A percentile compares a stretch with the other conserved stretches of the same genome.
These are phyloP conservation scores for Trissonchulus latispiculum DNA, from an alignment of 2,888 invertebrate species.

Conservation along the genomic window DNA sequence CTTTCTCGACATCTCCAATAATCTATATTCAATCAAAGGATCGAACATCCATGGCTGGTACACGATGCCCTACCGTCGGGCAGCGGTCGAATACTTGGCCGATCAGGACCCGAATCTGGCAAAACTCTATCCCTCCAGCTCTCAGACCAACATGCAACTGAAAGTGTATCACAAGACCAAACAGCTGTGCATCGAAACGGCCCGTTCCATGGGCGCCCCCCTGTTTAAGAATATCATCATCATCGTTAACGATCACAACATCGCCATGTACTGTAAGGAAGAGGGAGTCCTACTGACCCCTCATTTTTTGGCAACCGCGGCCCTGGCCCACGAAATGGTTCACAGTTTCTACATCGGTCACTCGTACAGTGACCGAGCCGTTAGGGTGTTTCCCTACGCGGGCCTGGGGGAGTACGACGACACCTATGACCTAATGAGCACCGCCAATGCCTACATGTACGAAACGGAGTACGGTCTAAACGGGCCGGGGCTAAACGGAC, in stretches of 20 bases:
- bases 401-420: conserved; percentile 39
- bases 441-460: conserved; percentile 38
- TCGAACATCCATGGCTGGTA: conserved; percentile 9
- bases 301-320: conserved; percentile 33
- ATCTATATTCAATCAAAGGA: conserved; percentile 8
- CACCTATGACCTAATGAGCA: conserved; percentile 39
- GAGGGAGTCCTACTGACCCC: conserved; percentile 37
- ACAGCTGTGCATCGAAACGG: conserved; percentile 35
- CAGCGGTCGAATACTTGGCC: conserved; percentile 3
- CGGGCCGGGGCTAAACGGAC: conserved; percentile 38
- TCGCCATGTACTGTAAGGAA: conserved; percentile 29
- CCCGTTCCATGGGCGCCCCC: conserved; percentile 28
- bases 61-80: conserved; percentile 3
- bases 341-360: conserved; percentile 41
- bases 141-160: neutral
- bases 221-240: conserved; percentile 33
- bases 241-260: conserved; percentile 33
- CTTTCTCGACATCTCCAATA: conserved; percentile 26
- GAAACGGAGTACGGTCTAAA: neutral
- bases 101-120: neutral
- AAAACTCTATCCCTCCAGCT: neutral
- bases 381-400: conserved; percentile 37
- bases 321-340: conserved; percentile 41
- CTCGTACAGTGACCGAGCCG: conserved; percentile 37
- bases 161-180: conserved; percentile 38